A percentile compares a stretch with the other conserved stretches of the same genome.
Conservation (phyloP, 2,888 invertebrate species). For the Conistra vaccinii region DNA sequence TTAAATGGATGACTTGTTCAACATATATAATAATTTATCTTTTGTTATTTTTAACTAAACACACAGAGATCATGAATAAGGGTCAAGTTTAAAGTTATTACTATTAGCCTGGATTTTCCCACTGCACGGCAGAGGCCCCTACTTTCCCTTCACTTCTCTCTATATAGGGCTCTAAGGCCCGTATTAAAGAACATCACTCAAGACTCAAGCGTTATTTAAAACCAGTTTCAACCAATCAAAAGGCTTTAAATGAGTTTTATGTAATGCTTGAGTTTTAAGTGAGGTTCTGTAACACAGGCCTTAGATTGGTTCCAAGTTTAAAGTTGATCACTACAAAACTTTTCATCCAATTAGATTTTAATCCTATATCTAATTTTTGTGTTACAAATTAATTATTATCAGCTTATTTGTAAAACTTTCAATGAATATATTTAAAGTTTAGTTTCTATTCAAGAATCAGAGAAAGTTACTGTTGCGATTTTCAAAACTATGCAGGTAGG, state of each 20-base stretch:
- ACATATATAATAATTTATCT: constrained; percentile 2
- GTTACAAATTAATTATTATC: background rate
- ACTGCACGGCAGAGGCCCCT: background rate
- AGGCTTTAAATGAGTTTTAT: too few species aligned
- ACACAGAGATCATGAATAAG: background rate
- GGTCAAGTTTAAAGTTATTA: constrained; percentile 7
- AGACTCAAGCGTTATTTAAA: too few species aligned
- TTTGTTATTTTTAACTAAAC: background rate
- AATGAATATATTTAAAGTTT: background rate
- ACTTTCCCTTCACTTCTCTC: background rate
- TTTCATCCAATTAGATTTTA: background rate
- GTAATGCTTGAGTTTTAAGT: too few species aligned
- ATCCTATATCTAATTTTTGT: background rate
- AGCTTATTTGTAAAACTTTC: background rate
- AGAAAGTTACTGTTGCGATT: background rate
- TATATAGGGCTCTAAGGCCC: background rate
- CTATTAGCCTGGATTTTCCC: background rate
- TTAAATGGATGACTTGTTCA: background rate
- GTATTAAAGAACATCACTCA: too few species aligned
- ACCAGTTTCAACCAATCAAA: too few species aligned
- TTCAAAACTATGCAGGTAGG: background rate
- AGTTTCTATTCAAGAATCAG: background rate
- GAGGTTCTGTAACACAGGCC: too few species aligned
- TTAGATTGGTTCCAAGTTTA: background rate
- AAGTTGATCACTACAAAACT: background rate